These are phyloP conservation scores for Dasypolia templi DNA, from an alignment of 2,888 invertebrate genomes.

Conservation along the genomic window DNA sequence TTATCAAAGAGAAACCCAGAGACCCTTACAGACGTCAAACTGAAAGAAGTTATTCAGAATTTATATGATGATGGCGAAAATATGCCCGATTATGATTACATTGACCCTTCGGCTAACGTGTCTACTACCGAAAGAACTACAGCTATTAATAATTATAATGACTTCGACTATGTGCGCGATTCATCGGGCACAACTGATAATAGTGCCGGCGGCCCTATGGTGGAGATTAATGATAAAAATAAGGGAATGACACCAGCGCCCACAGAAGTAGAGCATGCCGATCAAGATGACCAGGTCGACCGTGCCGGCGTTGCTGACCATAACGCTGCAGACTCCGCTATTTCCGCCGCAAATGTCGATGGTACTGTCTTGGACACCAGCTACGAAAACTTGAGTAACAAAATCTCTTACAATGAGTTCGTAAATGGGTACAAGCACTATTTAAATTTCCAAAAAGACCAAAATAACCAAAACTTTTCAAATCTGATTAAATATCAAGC, in stretches of 20 bases:
- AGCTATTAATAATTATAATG: neutral
- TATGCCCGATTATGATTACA: conserved; percentile 67
- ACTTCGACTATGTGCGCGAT: conserved; percentile 15
- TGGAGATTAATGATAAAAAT: neutral
- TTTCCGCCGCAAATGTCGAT: neutral
- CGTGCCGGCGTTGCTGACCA: neutral
- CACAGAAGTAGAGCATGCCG: neutral
- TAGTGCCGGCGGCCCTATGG: neutral
- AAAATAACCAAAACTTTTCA: conserved; percentile 79
- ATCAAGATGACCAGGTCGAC: too few species aligned
- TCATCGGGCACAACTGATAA: neutral
- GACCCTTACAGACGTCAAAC: conserved; percentile 63
- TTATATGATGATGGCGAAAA: conserved; percentile 65
- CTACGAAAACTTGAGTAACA: conserved; percentile 75
- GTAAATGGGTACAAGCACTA: conserved; percentile 85
- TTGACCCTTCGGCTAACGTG: conserved; percentile 33
- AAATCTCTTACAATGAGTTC: conserved; percentile 81
- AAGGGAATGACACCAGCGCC: neutral
- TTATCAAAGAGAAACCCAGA: conserved; percentile 68
- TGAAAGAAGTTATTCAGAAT: conserved; percentile 62
- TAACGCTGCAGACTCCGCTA: neutral
- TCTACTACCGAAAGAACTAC: neutral
- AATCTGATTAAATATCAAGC: conserved; percentile 83
- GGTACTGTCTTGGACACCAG: conserved; percentile 64
- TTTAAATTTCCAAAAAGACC: conserved; percentile 80